Conservation (phyloP, 1,140 invertebrate genomes). For the Globodera rostochiensis region DNA sequence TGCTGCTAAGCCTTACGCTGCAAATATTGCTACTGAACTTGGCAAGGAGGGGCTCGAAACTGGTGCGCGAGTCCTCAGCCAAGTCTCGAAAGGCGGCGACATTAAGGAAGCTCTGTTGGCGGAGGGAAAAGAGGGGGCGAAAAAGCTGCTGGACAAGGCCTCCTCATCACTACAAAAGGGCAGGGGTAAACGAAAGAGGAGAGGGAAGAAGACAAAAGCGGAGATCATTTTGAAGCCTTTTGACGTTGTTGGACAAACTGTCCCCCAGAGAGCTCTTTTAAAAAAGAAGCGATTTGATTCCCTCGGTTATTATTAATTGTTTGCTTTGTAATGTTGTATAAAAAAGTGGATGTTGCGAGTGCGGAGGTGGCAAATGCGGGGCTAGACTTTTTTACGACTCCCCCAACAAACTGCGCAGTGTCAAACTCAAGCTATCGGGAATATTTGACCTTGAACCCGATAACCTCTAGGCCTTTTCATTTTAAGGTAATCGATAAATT, state of each 20-base stretch:
- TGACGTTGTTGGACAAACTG: background rate
- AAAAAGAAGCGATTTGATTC: background rate
- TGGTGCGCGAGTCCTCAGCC: background rate
- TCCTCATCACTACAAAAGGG: background rate
- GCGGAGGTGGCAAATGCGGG: background rate
- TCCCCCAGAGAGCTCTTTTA: background rate
- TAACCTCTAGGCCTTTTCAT: background rate
- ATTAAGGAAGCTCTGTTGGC: background rate
- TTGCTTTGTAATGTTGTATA: background rate
- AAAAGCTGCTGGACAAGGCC: background rate
- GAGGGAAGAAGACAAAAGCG: background rate
- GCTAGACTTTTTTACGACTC: background rate
- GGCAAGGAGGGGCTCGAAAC: background rate
- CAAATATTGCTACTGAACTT: background rate
- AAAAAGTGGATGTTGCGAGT: conserved; percentile 12
- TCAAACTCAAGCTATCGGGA: background rate
- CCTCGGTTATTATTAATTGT: background rate
- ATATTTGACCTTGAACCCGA: background rate
- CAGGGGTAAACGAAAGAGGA: background rate
- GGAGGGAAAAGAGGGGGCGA: conserved; percentile 8
- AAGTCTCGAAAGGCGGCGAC: background rate
- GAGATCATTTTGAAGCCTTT: background rate
- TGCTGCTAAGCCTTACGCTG: background rate
- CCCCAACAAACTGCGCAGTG: background rate
- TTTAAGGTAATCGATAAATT: background rate